These are phyloP conservation scores for Danio rerio DNA, from an alignment of 2,113 vertebrate genomes.

Conservation along the genomic window DNA sequence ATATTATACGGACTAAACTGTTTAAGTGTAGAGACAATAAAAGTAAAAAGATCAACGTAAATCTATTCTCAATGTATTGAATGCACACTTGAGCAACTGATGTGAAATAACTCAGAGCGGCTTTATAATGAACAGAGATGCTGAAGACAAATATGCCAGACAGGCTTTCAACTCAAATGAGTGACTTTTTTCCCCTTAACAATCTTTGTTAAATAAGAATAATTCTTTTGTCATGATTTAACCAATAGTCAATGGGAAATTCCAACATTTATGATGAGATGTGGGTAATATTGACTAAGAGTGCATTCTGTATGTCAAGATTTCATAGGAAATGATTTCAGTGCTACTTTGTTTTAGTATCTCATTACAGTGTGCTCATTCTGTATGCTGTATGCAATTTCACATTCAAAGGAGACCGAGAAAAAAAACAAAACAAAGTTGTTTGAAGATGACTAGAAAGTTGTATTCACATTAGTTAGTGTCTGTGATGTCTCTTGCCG, in stretches of 20 bases:
- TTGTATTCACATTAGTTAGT: neutral
- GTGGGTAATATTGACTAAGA: neutral
- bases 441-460: constrained; percentile 21
- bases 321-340: neutral
- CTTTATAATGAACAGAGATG: constrained; percentile 43
- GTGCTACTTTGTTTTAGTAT: neutral
- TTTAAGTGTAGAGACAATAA: neutral
- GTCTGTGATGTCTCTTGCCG: neutral
- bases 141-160: constrained; percentile 27
- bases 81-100: constrained; percentile 21
- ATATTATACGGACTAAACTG: neutral
- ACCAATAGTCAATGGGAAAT: neutral
- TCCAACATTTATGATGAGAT: neutral
- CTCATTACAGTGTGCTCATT: neutral
- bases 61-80: constrained; percentile 8
- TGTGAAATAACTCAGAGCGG: constrained; percentile 21
- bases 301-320: neutral
- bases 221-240: neutral
- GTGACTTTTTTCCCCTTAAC: constrained; percentile 13
- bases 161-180: constrained; percentile 6
- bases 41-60: neutral
- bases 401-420: neutral
- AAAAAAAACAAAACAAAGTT: neutral
- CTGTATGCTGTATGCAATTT: constrained; percentile 19
- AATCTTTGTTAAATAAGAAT: constrained; percentile 23